A percentile compares a stretch with the other conserved stretches of the same genome.
Evolutionary conservation across 2,888 invertebrate genomes (phyloP).

Genomic region (Drosophila suboccidentalis): DNA sequence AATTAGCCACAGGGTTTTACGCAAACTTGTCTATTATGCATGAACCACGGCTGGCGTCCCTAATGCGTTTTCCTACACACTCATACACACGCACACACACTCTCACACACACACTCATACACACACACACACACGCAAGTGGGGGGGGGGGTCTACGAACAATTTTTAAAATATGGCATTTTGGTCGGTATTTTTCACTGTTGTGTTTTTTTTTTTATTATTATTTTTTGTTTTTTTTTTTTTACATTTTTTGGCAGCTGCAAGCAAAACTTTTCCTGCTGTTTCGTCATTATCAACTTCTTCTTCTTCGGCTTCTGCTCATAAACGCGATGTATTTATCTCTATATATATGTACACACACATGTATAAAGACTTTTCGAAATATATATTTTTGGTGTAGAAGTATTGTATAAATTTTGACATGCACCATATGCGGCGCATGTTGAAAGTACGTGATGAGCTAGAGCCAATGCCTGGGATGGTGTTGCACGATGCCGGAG

Average conservation of each 20-base stretch:
- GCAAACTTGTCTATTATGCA: conserved; percentile 72
- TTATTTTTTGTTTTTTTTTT: conserved; percentile 17
- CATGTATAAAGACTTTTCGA: conserved; percentile 9
- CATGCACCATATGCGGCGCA: conserved; percentile 66
- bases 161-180: conserved; percentile 65
- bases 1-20: conserved; percentile 68
- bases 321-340: conserved; percentile 59
- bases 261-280: conserved; percentile 58
- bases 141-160: conserved; percentile 33
- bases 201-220: conserved; percentile 11
- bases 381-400: conserved; percentile 30
- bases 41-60: conserved; percentile 60
- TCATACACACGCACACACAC: conserved; percentile 16
- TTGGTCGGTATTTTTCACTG: conserved; percentile 15
- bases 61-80: conserved; percentile 61
- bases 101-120: conserved; percentile 9
- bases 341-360: conserved; percentile 6
- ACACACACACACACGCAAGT: conserved; percentile 15
- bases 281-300: conserved; percentile 25
- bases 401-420: conserved; percentile 63
- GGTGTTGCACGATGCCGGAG: conserved; percentile 15
- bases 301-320: conserved; percentile 37
- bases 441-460: conserved; percentile 67
- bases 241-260: conserved; percentile 38
- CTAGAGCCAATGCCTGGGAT: conserved; percentile 26